Conservation (phyloP, 2,888 invertebrate genomes). For the Diarsia brunnea region DNA sequence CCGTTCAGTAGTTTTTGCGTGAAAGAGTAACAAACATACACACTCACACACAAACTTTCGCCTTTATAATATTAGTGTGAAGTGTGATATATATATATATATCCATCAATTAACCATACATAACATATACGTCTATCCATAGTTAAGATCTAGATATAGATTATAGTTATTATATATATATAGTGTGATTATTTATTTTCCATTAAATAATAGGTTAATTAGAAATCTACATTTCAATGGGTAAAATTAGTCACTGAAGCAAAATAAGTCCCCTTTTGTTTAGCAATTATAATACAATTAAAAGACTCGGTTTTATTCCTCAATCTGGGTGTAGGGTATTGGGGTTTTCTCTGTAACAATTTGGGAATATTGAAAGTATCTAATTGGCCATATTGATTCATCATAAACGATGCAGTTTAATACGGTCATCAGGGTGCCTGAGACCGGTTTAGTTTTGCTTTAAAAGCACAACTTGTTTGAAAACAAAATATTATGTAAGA, state of each 20-base stretch:
- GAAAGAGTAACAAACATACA: too few species aligned
- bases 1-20: too few species aligned
- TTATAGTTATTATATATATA: too few species aligned
- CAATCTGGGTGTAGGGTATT: constrained; percentile 7
- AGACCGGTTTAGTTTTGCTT: constrained; percentile 3
- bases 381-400: constrained; percentile 12
- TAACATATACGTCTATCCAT: too few species aligned
- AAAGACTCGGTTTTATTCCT: neutral
- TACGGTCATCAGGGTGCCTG: neutral
- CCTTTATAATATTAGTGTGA: too few species aligned
- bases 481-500: too few species aligned
- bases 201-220: neutral
- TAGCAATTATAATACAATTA: neutral
- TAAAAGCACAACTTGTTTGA: neutral
- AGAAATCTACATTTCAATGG: neutral
- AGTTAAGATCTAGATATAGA: too few species aligned
- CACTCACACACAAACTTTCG: too few species aligned
- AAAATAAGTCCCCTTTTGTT: neutral
- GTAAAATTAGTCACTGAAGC: neutral
- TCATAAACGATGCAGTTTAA: neutral
- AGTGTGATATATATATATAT: too few species aligned
- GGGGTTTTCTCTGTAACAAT: neutral
- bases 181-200: too few species aligned
- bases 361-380: neutral
- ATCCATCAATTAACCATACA: too few species aligned